Base-by-base conservation (phyloP, 2,888 invertebrate species). In the Acheta domesticus region DNA sequence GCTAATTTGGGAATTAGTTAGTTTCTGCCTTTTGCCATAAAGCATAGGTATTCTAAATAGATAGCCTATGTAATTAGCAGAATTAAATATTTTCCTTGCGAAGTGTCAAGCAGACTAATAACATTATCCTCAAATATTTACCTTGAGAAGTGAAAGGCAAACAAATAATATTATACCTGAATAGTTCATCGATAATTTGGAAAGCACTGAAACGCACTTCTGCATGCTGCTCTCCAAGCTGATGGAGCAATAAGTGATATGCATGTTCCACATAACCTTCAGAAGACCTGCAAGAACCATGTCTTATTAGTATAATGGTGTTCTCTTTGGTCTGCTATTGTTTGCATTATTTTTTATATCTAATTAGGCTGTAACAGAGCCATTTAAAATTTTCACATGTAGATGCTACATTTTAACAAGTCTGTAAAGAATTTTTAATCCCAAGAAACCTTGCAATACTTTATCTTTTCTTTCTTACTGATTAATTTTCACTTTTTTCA, bases 191-290 rank as follows among this genome's bases (percentile, higher is more conserved):
- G 78, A 88, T 87, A 74, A 90, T 86, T 82, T 87, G 88, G 82
- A 90, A 88, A 12, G 89, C 86, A 82, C 89, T 88, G 62, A 86
- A 86, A 16, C 90, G 85, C 77, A 90, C 87, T 86, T 90, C 89
- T 19, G 89, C 85, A 85, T 90, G 90, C 4, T 89, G 86, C 82
- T 87, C 87, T 78, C 86, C 85, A 62, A 90, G 84, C 80, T 88
- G 87, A 23, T 86, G 84, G 84, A 87, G 85, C 75, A 89, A 80
- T 74, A 87, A 82, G 74, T 87, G 85, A 83, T 86, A 88, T 8
- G 86, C 86, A 83, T 87, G 86, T 77, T 86, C 85, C 5, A 89
- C 85, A 84, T 88, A 87, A 48, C 84, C 84, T 82, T 88, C 86
- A 12, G 87, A 87, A 80, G 84, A 83, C 80, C 88, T 88, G 78